Conservation (phyloP, 2,888 invertebrate species). For the Sphecodes monilicornis region DNA sequence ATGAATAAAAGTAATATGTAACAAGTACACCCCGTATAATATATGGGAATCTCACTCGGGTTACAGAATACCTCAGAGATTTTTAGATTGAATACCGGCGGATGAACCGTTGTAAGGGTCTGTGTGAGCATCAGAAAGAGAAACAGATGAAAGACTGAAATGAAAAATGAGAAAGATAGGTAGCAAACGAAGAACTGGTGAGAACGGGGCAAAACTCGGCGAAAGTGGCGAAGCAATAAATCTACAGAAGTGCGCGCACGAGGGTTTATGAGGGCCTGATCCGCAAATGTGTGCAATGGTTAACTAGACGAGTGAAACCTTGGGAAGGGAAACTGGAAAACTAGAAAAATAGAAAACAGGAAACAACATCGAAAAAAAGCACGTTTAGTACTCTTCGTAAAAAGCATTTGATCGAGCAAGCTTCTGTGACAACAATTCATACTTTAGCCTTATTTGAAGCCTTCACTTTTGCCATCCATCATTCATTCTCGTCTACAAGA, state of each 20-base stretch:
- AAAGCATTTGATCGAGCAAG: background rate
- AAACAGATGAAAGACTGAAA: background rate
- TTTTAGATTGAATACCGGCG: background rate
- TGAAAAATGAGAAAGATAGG: slow-evolving; percentile 10
- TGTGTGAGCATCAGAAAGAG: background rate
- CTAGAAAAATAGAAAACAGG: background rate
- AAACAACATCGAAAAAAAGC: background rate
- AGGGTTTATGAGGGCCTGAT: slow-evolving; percentile 4
- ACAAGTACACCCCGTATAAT: background rate
- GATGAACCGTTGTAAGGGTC: slow-evolving; percentile 5
- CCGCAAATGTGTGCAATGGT: background rate
- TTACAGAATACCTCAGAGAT: background rate
- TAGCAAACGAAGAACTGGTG: background rate
- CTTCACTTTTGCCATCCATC: no score
- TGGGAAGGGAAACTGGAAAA: background rate
- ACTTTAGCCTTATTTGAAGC: no score
- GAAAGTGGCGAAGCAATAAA: slow-evolving; percentile 12
- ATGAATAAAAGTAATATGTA: background rate
- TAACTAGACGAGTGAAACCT: slow-evolving; percentile 2
- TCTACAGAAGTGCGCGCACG: background rate
- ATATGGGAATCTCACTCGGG: background rate
- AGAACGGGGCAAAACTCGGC: background rate
- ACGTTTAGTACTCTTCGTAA: background rate
- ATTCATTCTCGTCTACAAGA: no score
- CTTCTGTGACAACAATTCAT: background rate